These are phyloP conservation scores for Agrotis ipsilon DNA, from an alignment of 2,888 invertebrate genomes.

Conservation along the genomic window DNA sequence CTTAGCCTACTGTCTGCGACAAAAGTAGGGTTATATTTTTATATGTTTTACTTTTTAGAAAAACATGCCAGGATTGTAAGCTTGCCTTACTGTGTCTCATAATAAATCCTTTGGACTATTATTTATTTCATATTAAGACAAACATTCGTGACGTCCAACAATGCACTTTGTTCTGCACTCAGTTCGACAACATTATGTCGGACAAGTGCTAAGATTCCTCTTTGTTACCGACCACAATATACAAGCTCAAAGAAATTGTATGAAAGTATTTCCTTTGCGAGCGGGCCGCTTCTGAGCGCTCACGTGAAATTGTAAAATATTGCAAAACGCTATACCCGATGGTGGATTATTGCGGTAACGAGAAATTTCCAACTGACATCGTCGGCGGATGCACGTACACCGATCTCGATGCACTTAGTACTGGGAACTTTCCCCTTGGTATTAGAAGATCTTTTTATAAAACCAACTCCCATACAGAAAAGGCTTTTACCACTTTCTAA, in stretches of 20 bases:
- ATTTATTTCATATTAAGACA: conserved; percentile 27
- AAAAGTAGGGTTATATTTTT: too few relatives aligned
- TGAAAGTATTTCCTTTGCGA: conserved; percentile 66
- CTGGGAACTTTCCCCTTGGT: conserved; percentile 66
- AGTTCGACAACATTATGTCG: conserved; percentile 37
- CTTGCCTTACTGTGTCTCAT: too few relatives aligned
- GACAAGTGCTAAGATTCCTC: conserved; percentile 56
- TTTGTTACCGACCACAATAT: conserved; percentile 63
- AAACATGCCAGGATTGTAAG: too few relatives aligned
- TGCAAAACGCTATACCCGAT: conserved; percentile 76
- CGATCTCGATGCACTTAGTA: conserved; percentile 89
- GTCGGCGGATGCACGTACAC: conserved; percentile 86
- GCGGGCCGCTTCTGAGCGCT: conserved; percentile 54
- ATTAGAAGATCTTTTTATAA: conserved; percentile 66
- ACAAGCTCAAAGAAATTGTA: conserved; percentile 63
- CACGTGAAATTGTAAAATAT: conserved; percentile 83
- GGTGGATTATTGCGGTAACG: conserved; percentile 89
- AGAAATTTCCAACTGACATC: conserved; percentile 89
- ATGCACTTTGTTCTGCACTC: conserved; percentile 29
- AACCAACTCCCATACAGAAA: conserved; percentile 47
- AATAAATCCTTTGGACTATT: not conserved
- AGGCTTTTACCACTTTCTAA: conserved; percentile 49
- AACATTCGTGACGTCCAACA: conserved; percentile 22
- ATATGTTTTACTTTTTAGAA: too few relatives aligned
- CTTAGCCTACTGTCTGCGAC: too few relatives aligned